Base-by-base conservation (phyloP, 2,797 vertebrate genomes). In the Protonibea diacanthus region DNA sequence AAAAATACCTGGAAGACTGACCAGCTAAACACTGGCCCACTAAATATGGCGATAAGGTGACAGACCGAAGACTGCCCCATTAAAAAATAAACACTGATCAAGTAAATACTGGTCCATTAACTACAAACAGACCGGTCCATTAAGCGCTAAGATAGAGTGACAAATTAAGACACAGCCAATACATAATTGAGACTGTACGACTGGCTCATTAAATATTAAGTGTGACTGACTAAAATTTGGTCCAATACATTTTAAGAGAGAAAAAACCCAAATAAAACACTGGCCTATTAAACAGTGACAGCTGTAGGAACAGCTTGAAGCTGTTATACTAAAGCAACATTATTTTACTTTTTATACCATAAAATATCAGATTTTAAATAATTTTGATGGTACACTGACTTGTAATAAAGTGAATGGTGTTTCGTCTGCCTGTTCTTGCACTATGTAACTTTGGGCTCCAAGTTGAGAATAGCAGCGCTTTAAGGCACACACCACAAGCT, bases 21-120 rank as follows among this genome's bases (percentile, higher is more conserved):
- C 29, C 25, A 6, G 40, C 59, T 27, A 53, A 76, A 75, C 68
- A 20, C 4, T 14, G 68, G 45, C 13, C 55, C 68, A 58, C 61
- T 78, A 71, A 85, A 64, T 5, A 47, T 55, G 48, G 76, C 10
- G 18, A 81, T 76, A 57, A 83, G 60, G 71, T 67, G 82, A 74
- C 71, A 78, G 66, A 72, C 60, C 75, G 76, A 73, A 69, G 76
- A 70, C 56, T 10, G 52, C 2, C 38, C 71, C 78, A 72, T 82
- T 81, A 86, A 82, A 82, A 75, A 77, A 75, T 82, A 81, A 87
- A 84, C 67, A 84, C 45, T 78, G 68, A 84, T 80, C 2, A 40
- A 65, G 64, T 76, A 66, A 83, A 86, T 64, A 59, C 57, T 33
- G 74, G 78, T 57, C 83, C 74, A 83, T 86, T 88, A 87, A 74